Conservation (phyloP, 2,113 vertebrate species). For the Epinephelus lanceolatus region DNA sequence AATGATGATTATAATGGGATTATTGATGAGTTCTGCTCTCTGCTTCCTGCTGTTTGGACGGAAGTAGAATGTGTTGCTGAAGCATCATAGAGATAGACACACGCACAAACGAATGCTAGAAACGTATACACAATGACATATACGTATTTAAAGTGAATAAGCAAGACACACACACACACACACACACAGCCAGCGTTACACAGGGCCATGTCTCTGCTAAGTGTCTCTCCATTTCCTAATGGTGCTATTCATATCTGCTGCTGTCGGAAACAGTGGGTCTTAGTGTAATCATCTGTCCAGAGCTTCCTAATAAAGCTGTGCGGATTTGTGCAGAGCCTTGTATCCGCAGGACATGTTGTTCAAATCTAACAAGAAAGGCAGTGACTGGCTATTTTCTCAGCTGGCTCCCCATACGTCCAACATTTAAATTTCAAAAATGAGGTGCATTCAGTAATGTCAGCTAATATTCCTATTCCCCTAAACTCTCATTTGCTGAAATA, state of each 20-base stretch:
- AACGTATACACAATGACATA: too few relatives aligned
- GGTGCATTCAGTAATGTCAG: slow-evolving; percentile 18
- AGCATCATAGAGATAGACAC: neutral
- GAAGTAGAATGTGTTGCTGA: slow-evolving; percentile 37
- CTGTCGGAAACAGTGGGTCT: slow-evolving; percentile 64
- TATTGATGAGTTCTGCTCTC: slow-evolving; percentile 22
- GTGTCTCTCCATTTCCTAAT: slow-evolving; percentile 66
- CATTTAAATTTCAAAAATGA: slow-evolving; percentile 18
- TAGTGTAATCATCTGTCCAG: slow-evolving; percentile 64
- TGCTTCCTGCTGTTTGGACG: slow-evolving; percentile 26
- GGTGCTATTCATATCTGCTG: slow-evolving; percentile 71
- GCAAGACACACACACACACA: slow-evolving; percentile 7
- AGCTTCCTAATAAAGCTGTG: slow-evolving; percentile 46
- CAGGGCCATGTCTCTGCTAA: slow-evolving; percentile 60
- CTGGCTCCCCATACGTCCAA: neutral
- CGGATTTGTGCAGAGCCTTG: slow-evolving; percentile 37
- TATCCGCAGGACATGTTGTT: slow-evolving; percentile 31
- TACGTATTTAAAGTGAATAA: too few relatives aligned
- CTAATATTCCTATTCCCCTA: neutral
- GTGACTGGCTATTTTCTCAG: neutral
- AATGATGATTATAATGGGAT: slow-evolving; percentile 37
- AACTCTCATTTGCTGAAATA: slow-evolving; percentile 27
- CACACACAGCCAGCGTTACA: slow-evolving; percentile 1
- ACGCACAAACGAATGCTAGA: neutral
- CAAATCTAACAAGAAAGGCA: slow-evolving; percentile 37